Conservation (phyloP, 2,797 vertebrate species). For the Melanotaenia pygmaea region DNA sequence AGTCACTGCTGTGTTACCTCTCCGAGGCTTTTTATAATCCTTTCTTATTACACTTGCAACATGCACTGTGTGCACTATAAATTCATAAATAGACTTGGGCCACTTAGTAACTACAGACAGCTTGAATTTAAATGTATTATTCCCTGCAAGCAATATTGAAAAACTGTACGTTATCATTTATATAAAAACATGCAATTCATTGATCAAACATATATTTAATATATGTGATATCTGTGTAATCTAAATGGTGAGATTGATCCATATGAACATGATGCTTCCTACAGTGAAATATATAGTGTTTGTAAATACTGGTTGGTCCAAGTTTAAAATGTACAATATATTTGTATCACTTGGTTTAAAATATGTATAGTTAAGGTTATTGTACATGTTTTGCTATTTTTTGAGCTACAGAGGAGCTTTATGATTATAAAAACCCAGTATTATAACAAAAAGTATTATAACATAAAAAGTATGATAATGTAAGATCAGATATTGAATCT, state of each 20-base stretch:
- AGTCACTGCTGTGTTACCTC: constrained; percentile 43
- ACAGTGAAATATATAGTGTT: constrained; percentile 20
- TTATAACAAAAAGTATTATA: background rate
- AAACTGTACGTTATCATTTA: constrained; percentile 1
- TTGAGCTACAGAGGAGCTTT: constrained; percentile 34
- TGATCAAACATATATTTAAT: constrained; percentile 9
- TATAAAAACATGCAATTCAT: constrained; percentile 11
- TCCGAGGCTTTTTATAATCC: constrained; percentile 12
- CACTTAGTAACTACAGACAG: constrained; percentile 41
- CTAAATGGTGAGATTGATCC: constrained; percentile 8
- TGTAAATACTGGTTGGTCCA: constrained; percentile 48
- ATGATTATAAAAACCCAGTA: constrained; percentile 28
- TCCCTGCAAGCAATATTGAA: constrained; percentile 4
- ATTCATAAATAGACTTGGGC: constrained; percentile 26
- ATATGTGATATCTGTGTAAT: background rate
- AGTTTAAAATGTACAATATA: constrained; percentile 6
- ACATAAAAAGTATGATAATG: background rate
- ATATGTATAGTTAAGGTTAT: constrained; percentile 27
- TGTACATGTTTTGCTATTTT: constrained; percentile 19
- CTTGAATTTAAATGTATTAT: constrained; percentile 6
- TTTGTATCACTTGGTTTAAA: constrained; percentile 23
- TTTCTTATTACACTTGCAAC: constrained; percentile 32
- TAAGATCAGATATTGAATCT: background rate
- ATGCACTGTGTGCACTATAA: constrained; percentile 33
- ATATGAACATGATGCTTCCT: background rate